Conservation (phyloP, 2,113 vertebrate species). For the Amblyopsis rosae region DNA sequence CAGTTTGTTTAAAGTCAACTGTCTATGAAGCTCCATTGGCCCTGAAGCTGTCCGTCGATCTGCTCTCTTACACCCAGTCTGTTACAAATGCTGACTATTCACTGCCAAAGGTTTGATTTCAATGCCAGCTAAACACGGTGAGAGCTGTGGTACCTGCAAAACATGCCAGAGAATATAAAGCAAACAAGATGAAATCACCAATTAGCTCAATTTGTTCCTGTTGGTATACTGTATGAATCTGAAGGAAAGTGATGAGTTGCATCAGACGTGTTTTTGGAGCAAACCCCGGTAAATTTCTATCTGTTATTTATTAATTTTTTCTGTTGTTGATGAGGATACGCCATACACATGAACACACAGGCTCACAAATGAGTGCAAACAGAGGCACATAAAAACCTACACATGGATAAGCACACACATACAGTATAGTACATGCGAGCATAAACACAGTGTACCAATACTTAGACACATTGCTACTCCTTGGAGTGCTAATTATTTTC, state of each 20-base stretch:
- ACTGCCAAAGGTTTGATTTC: constrained; percentile 35
- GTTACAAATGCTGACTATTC: constrained; percentile 34
- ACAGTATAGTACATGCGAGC: neutral
- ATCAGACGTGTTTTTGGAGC: constrained; percentile 21
- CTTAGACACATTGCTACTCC: neutral
- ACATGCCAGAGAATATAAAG: constrained; percentile 35
- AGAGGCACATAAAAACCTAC: neutral
- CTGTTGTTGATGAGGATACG: neutral
- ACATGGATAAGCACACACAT: constrained; percentile 9
- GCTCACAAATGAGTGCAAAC: too few species aligned
- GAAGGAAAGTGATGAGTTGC: constrained; percentile 47
- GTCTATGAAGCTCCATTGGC: too few species aligned
- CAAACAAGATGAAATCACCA: constrained; percentile 23
- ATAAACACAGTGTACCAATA: constrained; percentile 11
- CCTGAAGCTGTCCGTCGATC: too few species aligned
- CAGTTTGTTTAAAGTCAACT: too few species aligned
- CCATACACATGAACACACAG: neutral
- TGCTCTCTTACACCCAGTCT: too few species aligned
- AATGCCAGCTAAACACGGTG: constrained; percentile 10
- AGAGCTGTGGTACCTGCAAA: constrained; percentile 18
- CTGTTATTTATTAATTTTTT: neutral
- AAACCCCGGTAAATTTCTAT: constrained; percentile 27
- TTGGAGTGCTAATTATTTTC: constrained; percentile 56
- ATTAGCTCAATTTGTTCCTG: constrained; percentile 34
- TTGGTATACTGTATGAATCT: constrained; percentile 18